A percentile compares a stretch with the other conserved stretches of the same genome.
Conservation (phyloP, 1,140 invertebrate genomes). For the Phenacoccus solenopsis region DNA sequence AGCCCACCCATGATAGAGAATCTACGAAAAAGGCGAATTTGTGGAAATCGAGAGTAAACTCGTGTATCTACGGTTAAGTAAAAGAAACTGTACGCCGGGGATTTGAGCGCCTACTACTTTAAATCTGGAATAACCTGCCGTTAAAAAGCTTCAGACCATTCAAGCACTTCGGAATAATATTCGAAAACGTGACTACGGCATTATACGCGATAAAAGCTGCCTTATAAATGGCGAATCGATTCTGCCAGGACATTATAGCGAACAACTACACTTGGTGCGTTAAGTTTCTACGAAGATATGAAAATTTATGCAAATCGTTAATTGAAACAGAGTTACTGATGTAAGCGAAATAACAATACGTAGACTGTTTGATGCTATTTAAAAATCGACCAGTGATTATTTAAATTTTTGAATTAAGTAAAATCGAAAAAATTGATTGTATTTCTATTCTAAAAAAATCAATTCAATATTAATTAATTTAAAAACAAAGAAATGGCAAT, state of each 20-base stretch:
- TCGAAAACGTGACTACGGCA: background rate
- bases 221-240: background rate
- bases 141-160: background rate
- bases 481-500: too few relatives aligned
- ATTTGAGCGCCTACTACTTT: background rate
- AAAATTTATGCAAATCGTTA: constrained; percentile 3
- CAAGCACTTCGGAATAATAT: background rate
- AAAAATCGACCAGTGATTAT: too few relatives aligned
- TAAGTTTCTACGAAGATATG: background rate
- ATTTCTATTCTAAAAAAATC: too few relatives aligned
- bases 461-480: too few relatives aligned
- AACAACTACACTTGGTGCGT: background rate
- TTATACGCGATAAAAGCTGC: background rate
- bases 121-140: background rate
- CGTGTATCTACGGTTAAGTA: background rate
- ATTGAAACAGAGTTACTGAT: background rate
- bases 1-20: too few relatives aligned
- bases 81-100: background rate
- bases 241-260: background rate
- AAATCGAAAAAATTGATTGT: too few relatives aligned
- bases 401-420: too few relatives aligned
- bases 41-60: background rate
- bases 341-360: too few relatives aligned
- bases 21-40: background rate
- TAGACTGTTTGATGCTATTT: too few relatives aligned